These are phyloP conservation scores for Liparis tanakae DNA, from an alignment of 2,797 vertebrate species.

Conservation along the genomic window DNA sequence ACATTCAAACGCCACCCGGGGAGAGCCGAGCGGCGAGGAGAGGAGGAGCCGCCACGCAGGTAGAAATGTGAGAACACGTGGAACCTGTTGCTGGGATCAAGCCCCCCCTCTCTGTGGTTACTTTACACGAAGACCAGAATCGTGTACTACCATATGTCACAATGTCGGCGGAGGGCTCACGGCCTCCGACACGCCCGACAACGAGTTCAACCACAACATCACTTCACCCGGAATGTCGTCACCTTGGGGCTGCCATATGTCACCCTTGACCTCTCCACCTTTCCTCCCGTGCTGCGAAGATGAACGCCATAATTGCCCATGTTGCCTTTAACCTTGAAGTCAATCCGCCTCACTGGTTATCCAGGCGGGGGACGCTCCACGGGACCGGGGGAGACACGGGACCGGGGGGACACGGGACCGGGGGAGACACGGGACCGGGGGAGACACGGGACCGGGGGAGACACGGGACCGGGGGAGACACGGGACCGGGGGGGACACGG, in stretches of 20 bases:
- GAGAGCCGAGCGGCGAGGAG: background rate
- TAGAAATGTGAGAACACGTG: constrained; percentile 24
- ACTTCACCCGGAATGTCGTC: constrained; percentile 6
- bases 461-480: too few species aligned
- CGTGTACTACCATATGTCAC: constrained; percentile 62
- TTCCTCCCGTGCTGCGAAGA: constrained; percentile 54
- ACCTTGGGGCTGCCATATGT: constrained; percentile 56
- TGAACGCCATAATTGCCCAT: constrained; percentile 69
- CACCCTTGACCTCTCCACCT: constrained; percentile 78
- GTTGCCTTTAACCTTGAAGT: constrained; percentile 79
- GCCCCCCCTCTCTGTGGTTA: constrained; percentile 33
- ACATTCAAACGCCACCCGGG: constrained; percentile 79
- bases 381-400: background rate
- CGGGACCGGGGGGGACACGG: too few species aligned
- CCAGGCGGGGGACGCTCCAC: background rate
- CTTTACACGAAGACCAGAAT: constrained; percentile 60
- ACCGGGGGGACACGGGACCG: too few species aligned
- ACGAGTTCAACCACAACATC: background rate
- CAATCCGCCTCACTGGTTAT: constrained; percentile 38
- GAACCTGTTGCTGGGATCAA: constrained; percentile 45
- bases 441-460: too few species aligned
- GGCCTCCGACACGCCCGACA: too few species aligned
- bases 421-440: too few species aligned
- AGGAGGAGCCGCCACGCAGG: background rate
- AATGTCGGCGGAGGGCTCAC: constrained; percentile 27